These are phyloP conservation scores for Diabrotica undecimpunctata DNA, from an alignment of 1,140 invertebrate genomes.

Conservation along the genomic window DNA sequence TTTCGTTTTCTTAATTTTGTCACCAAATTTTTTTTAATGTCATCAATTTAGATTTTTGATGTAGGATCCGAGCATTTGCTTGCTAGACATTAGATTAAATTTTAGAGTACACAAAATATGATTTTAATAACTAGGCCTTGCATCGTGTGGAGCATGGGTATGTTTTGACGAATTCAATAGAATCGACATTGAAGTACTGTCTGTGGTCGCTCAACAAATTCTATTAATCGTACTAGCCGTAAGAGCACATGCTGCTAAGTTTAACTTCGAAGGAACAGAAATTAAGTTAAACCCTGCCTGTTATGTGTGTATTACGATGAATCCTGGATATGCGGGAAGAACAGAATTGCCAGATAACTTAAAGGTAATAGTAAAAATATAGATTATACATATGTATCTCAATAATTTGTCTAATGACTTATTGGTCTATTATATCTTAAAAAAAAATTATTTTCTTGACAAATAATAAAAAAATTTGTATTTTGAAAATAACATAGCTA, in stretches of 20 bases:
- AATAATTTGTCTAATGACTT: too few species aligned
- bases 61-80: too few species aligned
- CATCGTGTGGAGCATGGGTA: constrained; percentile 86
- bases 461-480: too few species aligned
- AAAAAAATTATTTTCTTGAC: too few species aligned
- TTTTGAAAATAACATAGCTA: too few species aligned
- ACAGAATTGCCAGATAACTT: constrained; percentile 86
- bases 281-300: constrained; percentile 74
- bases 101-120: too few species aligned
- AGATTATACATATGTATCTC: constrained; percentile 46
- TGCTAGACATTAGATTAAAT: too few species aligned
- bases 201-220: constrained; percentile 81
- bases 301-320: constrained; percentile 92
- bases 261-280: constrained; percentile 84
- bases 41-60: too few species aligned
- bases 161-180: constrained; percentile 95
- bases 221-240: constrained; percentile 78
- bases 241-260: constrained; percentile 62
- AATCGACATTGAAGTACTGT: constrained; percentile 86
- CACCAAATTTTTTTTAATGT: too few species aligned
- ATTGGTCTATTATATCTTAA: too few species aligned
- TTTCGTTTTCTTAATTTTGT: too few species aligned
- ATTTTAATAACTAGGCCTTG: constrained; percentile 53
- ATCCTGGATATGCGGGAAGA: constrained; percentile 85
- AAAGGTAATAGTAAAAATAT: too few species aligned